These are phyloP conservation scores for Dolichotis patagonum DNA, from an alignment of 2,113 vertebrate genomes.

Conservation along the genomic window DNA sequence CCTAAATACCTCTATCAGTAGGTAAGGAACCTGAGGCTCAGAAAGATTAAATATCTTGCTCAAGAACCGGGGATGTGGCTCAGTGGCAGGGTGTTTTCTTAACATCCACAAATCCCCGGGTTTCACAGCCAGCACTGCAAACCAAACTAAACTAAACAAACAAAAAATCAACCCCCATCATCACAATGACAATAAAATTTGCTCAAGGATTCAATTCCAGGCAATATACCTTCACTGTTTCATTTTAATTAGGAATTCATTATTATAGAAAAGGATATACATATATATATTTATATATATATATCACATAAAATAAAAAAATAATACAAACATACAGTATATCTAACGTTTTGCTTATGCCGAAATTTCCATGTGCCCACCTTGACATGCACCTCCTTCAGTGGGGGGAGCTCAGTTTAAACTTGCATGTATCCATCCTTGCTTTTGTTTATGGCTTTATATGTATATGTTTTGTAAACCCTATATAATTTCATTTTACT, in stretches of 20 bases:
- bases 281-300: not conserved
- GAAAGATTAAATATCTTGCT: conserved; percentile 7
- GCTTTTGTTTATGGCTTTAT: not conserved
- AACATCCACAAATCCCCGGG: not conserved
- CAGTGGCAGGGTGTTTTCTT: not conserved
- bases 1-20: not conserved
- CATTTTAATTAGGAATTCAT: conserved; percentile 1
- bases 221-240: not conserved
- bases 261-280: not conserved
- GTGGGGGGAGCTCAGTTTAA: not conserved
- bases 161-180: not conserved
- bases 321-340: not conserved
- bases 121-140: not conserved
- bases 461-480: not conserved
- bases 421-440: not conserved
- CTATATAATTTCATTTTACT: not conserved
- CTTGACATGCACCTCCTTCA: not conserved
- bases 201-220: not conserved
- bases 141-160: not conserved
- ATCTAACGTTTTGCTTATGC: not conserved
- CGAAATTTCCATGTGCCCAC: not conserved
- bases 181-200: not conserved
- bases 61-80: not conserved
- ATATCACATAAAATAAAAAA: not conserved
- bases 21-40: not conserved